Base-by-base conservation (phyloP, 2,797 vertebrate species). In the Coregonus suidteri region DNA sequence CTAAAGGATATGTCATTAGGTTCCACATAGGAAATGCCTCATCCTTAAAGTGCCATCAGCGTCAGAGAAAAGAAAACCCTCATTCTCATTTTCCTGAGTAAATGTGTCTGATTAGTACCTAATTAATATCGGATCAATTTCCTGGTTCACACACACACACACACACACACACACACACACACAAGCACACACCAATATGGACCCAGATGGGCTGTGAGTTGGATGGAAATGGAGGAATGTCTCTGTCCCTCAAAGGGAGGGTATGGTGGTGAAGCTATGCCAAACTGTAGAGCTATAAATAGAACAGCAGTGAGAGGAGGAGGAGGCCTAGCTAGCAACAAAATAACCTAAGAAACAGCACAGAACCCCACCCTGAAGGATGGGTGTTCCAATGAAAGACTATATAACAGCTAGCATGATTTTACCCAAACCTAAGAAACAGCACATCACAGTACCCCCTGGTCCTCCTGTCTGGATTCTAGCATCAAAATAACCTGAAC, bases 51-150 rank as follows among this genome's bases (percentile, higher is more conserved):
- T 64, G 34, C 56, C 84, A 85, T 86, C 78, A 82, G 78, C 82
- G 78, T 74, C 81, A 76, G 75, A 77, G 76, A 85, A 87, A 25
- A 66, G 18, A 54, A 59, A 82, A 73, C 74, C 67, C 78, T 74
- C 76, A 77, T 69, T 81, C 87, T 89, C 86, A 91, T 92, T 93
- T 91, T 83, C 89, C 88, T 81, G 81, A 79, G 81, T 87, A 86
- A 89, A 92, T 91, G 86, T 89, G 81, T 90, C 85, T 88, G 91
- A 94, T 91, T 86, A 89, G 86, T 90, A 91, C 92, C 88, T 88
- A 83, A 94, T 92, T 86, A 88, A 86, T 89, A 91, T 93, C 88
- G 88, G 83, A 86, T 89, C 87, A 90, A 91, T 93, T 93, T 93
- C 90, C 89, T 91, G 85, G 81, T 88, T 85, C 81, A 86, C 87